Evolutionary conservation across 2,888 invertebrate genomes (phyloP), one percentile per base, ranked within the genome.

Genomic region (Trissolcus japonicus): DNA sequence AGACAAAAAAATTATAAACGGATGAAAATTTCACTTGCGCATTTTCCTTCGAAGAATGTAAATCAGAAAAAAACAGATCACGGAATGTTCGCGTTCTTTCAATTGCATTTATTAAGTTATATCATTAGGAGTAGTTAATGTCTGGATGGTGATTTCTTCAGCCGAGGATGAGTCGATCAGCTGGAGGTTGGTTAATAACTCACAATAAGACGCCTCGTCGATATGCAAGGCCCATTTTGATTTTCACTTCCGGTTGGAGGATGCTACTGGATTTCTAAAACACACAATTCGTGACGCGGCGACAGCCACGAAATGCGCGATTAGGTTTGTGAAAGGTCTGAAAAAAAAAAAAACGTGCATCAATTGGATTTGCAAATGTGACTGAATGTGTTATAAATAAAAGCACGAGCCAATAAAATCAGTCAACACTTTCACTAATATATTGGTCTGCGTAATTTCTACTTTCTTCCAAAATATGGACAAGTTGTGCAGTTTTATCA

Each of bases 241-340:
- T 82, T 80, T 81, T 83, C 80, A 81, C 83, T 83, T 85, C 84
- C 85, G 81, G 81, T 79, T 75, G 53, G 9, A 75, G 80, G 82
- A 82, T 73, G 78, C 63, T 71, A 79, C 68, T 67, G 35, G 82
- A 83, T 85, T 82, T 83, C 83, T 81, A 82, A 81, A 75, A 21
- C 40, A 61, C 51, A 48, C 69, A 74, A 67, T 57, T 67, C 51
- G 63, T 54, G 29, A 40, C 17, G 40, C 53, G n/a, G 21, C 19
- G 66, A 69, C 78, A 62, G 66, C 35, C 40, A 62, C 67, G 57
- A 71, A 46, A 66, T 59, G 35, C 17, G 61, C 61, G 29, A 46
- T 19, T 40, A 11, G 35, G 29, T 25, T 41, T 57, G 78, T 72
- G 78, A 79, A 78, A 78, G 71, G 78, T 68, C 41, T 41, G 43